Conservation (phyloP, 2,113 vertebrate species). For the Callocephalon fimbriatum region DNA sequence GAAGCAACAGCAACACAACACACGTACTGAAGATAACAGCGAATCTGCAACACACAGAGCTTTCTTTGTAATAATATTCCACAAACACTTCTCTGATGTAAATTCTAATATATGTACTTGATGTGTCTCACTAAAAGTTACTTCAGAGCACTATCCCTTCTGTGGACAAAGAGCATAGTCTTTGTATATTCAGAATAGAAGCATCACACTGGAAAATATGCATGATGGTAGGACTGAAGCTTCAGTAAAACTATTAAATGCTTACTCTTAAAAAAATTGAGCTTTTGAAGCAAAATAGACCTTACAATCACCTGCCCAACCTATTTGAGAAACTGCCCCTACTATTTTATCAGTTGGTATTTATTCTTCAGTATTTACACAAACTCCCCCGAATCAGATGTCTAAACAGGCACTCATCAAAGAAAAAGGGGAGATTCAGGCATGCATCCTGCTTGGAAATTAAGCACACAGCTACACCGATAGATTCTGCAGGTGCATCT, state of each 20-base stretch:
- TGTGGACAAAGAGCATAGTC: not conserved
- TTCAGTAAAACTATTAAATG: not conserved
- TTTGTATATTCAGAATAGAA: not conserved
- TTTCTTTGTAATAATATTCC: not conserved
- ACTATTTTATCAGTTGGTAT: not conserved
- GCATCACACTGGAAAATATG: rapidly evolving
- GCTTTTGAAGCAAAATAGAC: not conserved
- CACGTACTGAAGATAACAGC: rapidly evolving
- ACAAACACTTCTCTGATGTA: not conserved
- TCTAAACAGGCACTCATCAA: not conserved
- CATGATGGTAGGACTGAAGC: not conserved
- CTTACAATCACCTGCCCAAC: not conserved
- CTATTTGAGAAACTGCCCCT: not conserved
- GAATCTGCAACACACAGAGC: not conserved
- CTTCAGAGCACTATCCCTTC: not conserved
- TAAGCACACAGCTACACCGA: not conserved
- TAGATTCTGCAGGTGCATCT: not conserved
- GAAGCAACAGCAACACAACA: not conserved
- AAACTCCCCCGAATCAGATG: not conserved
- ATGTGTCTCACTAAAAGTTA: not conserved
- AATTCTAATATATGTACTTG: not conserved
- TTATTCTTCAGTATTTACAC: not conserved
- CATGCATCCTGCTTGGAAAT: not conserved
- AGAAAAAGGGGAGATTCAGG: not conserved
- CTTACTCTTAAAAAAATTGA: not conserved